Evolutionary conservation across 1,140 invertebrate species (phyloP), one percentile per base, ranked within the genome.

Genomic region (Ephestia elutella): DNA sequence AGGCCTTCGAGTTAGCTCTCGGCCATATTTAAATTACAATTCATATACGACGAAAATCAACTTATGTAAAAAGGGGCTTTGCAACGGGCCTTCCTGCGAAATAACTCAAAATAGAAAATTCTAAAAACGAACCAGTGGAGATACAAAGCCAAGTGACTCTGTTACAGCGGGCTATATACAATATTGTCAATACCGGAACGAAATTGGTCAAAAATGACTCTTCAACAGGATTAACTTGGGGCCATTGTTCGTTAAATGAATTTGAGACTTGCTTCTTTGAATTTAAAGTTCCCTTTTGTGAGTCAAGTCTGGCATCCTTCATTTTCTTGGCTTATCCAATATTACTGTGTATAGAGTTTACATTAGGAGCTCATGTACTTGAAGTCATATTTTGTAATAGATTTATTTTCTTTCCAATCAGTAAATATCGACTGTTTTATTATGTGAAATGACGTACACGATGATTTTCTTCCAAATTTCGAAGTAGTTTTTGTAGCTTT

Each of bases 201-300:
- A 82, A 82, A 79, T 84, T 79, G 78, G 78, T 82, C 79, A 80
- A 84, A 84, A 82, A 82, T 79, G 76, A 82, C 73, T 79, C 62
- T 56, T 63, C 65, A 77, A 82, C 76, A 66, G 77, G 74, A 77
- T 84, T 84, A 84, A 76, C 74, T 71, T 58, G 58, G 64, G 59
- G 61, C 58, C 49, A 30, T 30, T 13, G 11, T 20, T 35, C 32
- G 13, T 17, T 9, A 54, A 65, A 20, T 19, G 49, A n/a, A 71
- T 64, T 65, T 58, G 48, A 4, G 25, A 38, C 57, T 65, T 51
- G 69, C 65, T 50, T 11, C 4, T n/a, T 25, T 55, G 10, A 35
- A 25, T 18, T 57, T 60, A 66, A 65, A 64, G 75, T 54, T 48
- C 35, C 62, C 62, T 67, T 64, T 71, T 13, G 57, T 49, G 13